Percentiles rank a stretch among this genome's conserved stretches.
Conservation (phyloP, 2,888 invertebrate species). For the Acleris cristana region DNA sequence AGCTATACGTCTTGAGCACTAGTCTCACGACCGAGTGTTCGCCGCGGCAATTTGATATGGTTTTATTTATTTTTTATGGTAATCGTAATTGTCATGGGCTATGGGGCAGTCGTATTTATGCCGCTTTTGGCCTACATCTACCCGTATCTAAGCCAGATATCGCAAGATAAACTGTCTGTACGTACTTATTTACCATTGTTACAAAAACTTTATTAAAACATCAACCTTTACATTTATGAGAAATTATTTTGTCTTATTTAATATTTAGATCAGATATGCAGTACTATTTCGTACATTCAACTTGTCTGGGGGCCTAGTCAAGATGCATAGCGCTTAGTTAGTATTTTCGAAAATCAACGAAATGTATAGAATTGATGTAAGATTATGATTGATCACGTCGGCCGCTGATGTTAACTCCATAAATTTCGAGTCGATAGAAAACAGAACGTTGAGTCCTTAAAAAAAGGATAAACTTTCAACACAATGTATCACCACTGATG, state of each 20-base stretch:
- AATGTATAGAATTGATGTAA: no score
- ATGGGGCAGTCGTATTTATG: slow-evolving; percentile 71
- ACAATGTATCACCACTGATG: no score
- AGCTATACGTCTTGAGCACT: slow-evolving; percentile 13
- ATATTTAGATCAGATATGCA: not conserved
- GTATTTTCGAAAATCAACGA: no score
- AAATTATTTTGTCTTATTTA: slow-evolving; percentile 3
- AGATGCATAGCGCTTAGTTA: no score
- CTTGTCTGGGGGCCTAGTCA: no score
- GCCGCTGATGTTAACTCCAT: no score
- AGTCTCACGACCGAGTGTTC: slow-evolving; percentile 54
- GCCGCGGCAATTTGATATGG: slow-evolving; percentile 64
- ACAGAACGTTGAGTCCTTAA: no score
- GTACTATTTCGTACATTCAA: no score
- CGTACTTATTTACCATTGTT: slow-evolving; percentile 32
- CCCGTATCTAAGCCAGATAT: slow-evolving; percentile 25
- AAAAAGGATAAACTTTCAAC: no score
- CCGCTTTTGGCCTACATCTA: slow-evolving; percentile 46
- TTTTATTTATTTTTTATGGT: slow-evolving; percentile 78
- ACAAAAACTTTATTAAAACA: slow-evolving; percentile 25
- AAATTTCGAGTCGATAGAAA: no score
- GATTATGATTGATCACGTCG: no score
- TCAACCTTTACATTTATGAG: slow-evolving; percentile 16
- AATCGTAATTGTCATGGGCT: slow-evolving; percentile 73
- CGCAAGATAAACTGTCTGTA: slow-evolving; percentile 31